Base-by-base conservation (phyloP, 2,888 invertebrate genomes). In the Cephus spinipes region DNA sequence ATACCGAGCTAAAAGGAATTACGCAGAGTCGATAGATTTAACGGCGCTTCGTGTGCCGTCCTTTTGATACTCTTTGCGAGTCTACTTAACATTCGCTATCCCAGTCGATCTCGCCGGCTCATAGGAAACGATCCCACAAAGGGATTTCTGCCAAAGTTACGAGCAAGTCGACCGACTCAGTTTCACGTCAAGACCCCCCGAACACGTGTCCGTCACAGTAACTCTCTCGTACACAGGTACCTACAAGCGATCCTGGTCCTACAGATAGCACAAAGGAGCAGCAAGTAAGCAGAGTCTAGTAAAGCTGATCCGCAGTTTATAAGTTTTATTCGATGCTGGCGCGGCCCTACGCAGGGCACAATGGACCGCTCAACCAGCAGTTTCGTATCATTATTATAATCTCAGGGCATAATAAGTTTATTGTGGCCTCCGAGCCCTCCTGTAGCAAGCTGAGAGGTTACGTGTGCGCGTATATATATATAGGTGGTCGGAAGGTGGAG, bases 361-460 rank as follows among this genome's bases (percentile, higher is more conserved):
- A 35, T 23, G 74, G 33, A 35, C 31, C 74, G 74, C 74, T 23
- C 34, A 74, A 12, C 35, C 33, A 33, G 35, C 74, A 74, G 74
- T 74, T 74, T 35, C 74, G 74, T 74, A 74, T 74, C 74, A 36
- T 74, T 74, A 74, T 74, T 74, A 74, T 74, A 74, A 74, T 74
- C 9, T 74, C 35, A 74, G 31, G 35, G 74, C 74, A 36, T 74
- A 74, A 74, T 74, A 34, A 74, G 74, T 74, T 74, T 74, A 74
- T 74, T 74, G 74, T 36, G 74, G 23, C 30, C 34, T 33, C 74
- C 12, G 15, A 33, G 71, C 35, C 74, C 74, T 33, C 30, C 74
- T 9, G 33, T 12, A 55, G 55, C 23, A 55, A 23, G 55, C 23
- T 55, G 55, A 23, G 55, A 23, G 55, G 55, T 55, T 55, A 23